These are phyloP conservation scores for Mesitornis unicolor DNA, from an alignment of 2,113 vertebrate species.

Conservation along the genomic window DNA sequence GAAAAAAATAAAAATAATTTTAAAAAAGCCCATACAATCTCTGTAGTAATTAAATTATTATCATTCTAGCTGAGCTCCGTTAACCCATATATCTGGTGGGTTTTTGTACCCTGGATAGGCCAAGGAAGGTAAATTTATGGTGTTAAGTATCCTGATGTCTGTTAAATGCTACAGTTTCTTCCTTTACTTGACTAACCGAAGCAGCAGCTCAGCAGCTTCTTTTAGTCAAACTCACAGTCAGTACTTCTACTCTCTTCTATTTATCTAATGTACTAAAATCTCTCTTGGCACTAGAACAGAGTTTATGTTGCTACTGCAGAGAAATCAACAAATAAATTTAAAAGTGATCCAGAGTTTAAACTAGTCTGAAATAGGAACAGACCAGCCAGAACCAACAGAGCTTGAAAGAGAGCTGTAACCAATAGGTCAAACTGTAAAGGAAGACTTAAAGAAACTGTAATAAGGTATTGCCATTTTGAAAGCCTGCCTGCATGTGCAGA, in stretches of 20 bases:
- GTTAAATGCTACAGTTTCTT: neutral
- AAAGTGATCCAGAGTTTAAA: neutral
- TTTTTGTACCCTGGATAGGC: neutral
- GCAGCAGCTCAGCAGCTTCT: neutral
- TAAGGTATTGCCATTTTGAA: neutral
- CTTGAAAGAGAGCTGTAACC: neutral
- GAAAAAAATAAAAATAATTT: too few species aligned
- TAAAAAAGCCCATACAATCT: too few species aligned
- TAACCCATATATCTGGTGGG: neutral
- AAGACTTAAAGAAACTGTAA: neutral
- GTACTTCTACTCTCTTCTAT: neutral
- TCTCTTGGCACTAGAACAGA: neutral
- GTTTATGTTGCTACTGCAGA: neutral
- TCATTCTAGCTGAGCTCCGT: neutral
- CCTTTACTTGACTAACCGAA: neutral
- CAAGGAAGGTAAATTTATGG: neutral
- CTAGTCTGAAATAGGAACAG: neutral
- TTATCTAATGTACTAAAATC: neutral
- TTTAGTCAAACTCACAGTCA: neutral
- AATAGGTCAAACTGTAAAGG: neutral
- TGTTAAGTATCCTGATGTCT: neutral
- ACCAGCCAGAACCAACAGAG: neutral
- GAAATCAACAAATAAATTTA: neutral
- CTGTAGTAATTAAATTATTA: too few species aligned
- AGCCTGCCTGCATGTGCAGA: accelerated